Evolutionary conservation across 2,113 vertebrate species (phyloP), one percentile per base, ranked within the genome.

Genomic region (sheep (Ovis aries)): DNA sequence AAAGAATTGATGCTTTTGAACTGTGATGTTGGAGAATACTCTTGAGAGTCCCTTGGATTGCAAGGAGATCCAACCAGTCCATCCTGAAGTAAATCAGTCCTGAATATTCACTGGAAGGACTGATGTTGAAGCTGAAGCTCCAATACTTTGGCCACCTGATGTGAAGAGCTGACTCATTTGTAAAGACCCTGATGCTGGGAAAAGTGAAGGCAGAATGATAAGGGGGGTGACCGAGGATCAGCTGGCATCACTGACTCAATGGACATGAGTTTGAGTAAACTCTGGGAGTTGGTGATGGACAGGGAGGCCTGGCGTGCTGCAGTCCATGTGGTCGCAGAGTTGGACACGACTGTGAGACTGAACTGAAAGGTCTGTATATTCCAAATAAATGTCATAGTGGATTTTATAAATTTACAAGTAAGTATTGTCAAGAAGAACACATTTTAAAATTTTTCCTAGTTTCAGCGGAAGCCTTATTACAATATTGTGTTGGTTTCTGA

Each of bases 261-360:
- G 31, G 62, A n/a, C 62, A 64, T n/a, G 33, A 64, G 62, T 64
- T 17, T 64, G 62, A 64, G 62, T n/a, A 64, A 64, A 17, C 16
- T 64, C 62, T 64, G 62, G 33, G 16, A 17, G 31, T n/a, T 64
- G 62, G 15, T 64, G 3, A 64, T 64, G 62, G 31, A 64, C 16
- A 64, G 62, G 33, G 33, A 64, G 16, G 15, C 33, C 62, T 64
- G 62, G 62, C 62, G 2, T 64, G 7, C 33, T 64, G 62, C 62
- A 64, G 15, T 64, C 16, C 62, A n/a, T 17, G 7, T 7, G 31
- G 62, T 64, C 3, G 1, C 62, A 64, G 62, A 64, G 62, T n/a
- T 2, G 0, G 62, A n/a, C 31, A 64, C 0, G 2, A 64, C 62
- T 64, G 62, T n/a, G 62, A 0, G 0, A 64, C 62, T 17, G 62